Evolutionary conservation across 1,140 invertebrate genomes (phyloP).

Genomic region (Drosophila asahinai): DNA sequence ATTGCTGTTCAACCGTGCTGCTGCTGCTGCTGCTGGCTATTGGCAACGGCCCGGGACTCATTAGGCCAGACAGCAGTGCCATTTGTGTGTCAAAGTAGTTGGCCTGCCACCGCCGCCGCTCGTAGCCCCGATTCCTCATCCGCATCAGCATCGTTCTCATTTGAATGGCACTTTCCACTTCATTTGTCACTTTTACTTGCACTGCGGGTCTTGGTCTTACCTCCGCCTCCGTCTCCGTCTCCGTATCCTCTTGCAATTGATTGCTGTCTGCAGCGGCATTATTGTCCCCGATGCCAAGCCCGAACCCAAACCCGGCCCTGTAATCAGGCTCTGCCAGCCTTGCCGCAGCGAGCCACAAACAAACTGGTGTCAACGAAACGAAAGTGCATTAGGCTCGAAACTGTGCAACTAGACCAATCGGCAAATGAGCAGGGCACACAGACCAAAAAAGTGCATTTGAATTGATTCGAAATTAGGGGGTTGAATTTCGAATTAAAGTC

Average conservation of each 20-base stretch:
- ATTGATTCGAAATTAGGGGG: not conserved
- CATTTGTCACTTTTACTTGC: conserved; percentile 83
- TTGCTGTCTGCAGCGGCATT: conserved; percentile 66
- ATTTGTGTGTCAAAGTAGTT: conserved; percentile 63
- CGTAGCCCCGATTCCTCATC: conserved; percentile 23
- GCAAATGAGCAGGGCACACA: conserved; percentile 31
- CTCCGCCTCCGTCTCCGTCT: not conserved
- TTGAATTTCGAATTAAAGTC: not conserved
- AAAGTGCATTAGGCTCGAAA: conserved; percentile 72
- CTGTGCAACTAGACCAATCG: conserved; percentile 51
- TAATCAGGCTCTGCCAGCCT: conserved; percentile 65
- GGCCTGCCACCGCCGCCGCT: conserved; percentile 34
- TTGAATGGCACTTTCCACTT: conserved; percentile 74
- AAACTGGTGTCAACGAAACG: conserved; percentile 63
- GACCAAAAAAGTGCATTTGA: conserved; percentile 1
- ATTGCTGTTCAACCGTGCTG: conserved; percentile 56
- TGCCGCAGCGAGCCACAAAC: conserved; percentile 75
- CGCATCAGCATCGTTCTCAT: conserved; percentile 44
- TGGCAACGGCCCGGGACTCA: conserved; percentile 58
- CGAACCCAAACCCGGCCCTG: conserved; percentile 28
- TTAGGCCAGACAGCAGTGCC: conserved; percentile 43
- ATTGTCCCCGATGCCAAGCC: conserved; percentile 24
- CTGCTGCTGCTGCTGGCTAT: conserved; percentile 37
- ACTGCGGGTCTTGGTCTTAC: conserved; percentile 59
- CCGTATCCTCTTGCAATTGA: conserved; percentile 61